phyloP scores from a whole-genome alignment of 1,140 invertebrate species.

The Andricus grossulariae region DNA sequence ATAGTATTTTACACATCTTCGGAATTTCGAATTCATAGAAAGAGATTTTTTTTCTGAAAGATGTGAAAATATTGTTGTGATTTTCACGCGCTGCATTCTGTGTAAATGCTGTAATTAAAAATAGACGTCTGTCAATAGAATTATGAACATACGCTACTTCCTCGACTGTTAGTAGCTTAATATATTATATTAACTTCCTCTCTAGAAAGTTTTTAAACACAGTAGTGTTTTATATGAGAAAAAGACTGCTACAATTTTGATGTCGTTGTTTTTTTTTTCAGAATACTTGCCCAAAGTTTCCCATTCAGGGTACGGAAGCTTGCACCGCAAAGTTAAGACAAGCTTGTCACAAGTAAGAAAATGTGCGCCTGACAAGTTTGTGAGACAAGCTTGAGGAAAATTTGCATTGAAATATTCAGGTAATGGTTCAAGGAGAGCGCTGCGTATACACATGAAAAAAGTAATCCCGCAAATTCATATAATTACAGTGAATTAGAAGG shows the following conservation, averaged over 20 bases:
- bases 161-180: neutral
- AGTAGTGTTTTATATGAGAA: constrained; percentile 18
- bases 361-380: no score
- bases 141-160: neutral
- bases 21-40: neutral
- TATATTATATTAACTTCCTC: neutral
- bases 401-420: no score
- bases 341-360: no score
- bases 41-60: neutral
- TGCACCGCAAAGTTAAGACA: no score
- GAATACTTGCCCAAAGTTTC: neutral
- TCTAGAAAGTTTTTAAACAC: constrained; percentile 13
- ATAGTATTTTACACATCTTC: neutral
- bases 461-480: no score
- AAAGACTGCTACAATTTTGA: constrained; percentile 7
- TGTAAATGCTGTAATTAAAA: constrained; percentile 8
- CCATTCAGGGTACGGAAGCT: neutral
- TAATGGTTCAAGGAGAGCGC: no score
- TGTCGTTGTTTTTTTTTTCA: neutral
- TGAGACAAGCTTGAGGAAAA: no score
- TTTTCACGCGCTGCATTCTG: neutral
- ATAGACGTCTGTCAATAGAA: neutral
- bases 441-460: no score
- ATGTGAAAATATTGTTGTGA: constrained; percentile 9
- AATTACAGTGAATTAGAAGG: no score